Base-by-base conservation (phyloP, 2,113 vertebrate genomes). In the Entelurus aequoreus region DNA sequence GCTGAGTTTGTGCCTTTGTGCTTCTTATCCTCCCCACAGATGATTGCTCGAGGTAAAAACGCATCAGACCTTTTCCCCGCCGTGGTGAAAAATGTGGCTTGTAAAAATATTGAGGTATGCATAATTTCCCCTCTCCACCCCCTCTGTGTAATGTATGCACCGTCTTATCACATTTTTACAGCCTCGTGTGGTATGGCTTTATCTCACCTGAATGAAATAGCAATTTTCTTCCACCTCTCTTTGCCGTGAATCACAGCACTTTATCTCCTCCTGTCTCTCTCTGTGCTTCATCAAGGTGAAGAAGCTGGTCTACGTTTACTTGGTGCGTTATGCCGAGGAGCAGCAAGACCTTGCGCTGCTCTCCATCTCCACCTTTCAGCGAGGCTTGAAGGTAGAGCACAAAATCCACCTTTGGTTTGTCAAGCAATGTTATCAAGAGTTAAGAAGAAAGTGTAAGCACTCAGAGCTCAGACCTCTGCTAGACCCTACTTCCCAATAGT, bases 101-200 rank as follows among this genome's bases (percentile, higher is more conserved):
- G 95, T 78, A 99, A 99, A 86, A 99, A 99, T 83, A 98, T 99
- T 0, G 97, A 99, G 95, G 97, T 99, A 68, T 60, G 88, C 77
- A 19, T 66, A n/a, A 37, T 66, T 28, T 52, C 8, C 19, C 11
- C 28, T 37, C 28, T 35, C 63, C 35, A 14, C 58, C 42, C 11
- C 58, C 40, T 61, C 2, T 5, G 19, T 77, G 8, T 52, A 60
- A 55, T 60, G 66, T 48, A 4, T 63, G n/a, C 40, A 38, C 48
- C 8, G 16, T 38, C 16, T 66, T 69, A 65, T 68, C 48, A 19
- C 37, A 15, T 59, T 65, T 73, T 60, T n/a, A 38, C 65, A 66
- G 15, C 47, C 56, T 48, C 0, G 0, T 15, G 15, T 48, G 58
- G 8, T 68, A 55, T 16, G 3, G 8, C 15, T 74, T 78, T 66